These are phyloP conservation scores for Atta cephalotes DNA, from an alignment of 1,140 invertebrate species.

Conservation along the genomic window DNA sequence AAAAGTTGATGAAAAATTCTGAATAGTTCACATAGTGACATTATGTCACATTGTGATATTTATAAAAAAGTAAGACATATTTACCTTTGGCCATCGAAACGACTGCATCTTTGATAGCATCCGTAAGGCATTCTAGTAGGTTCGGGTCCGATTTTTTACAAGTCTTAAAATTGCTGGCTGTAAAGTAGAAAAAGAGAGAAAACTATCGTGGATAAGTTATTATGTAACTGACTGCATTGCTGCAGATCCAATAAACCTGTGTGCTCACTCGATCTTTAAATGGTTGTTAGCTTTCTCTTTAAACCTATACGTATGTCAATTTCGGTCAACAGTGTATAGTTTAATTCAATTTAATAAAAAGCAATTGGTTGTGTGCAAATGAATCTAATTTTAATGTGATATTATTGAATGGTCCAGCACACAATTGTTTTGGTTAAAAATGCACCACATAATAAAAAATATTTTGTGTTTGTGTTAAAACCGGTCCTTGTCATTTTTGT, in stretches of 20 bases:
- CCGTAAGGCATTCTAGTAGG: constrained; percentile 69
- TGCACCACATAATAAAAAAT: no score
- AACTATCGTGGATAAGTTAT: constrained; percentile 38
- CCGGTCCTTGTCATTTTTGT: no score
- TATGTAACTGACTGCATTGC: constrained; percentile 65
- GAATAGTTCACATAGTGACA: no score
- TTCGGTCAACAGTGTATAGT: neutral
- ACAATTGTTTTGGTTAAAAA: neutral
- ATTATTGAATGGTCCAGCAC: neutral
- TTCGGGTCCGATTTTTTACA: constrained; percentile 68
- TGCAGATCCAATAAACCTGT: constrained; percentile 60
- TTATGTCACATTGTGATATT: neutral
- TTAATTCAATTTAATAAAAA: constrained; percentile 5
- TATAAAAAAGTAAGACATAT: constrained; percentile 18
- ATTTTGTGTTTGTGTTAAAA: no score
- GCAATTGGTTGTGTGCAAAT: neutral
- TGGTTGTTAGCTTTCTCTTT: constrained; percentile 75
- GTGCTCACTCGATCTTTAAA: constrained; percentile 17
- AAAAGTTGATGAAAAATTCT: no score
- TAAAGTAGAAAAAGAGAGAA: constrained; percentile 24
- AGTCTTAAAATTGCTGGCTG: constrained; percentile 75
- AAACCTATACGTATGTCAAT: neutral
- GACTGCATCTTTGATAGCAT: constrained; percentile 63
- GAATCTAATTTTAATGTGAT: neutral
- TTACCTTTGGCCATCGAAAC: constrained; percentile 74